These are phyloP conservation scores for Abrostola tripartita DNA, from an alignment of 2,888 invertebrate genomes.

Conservation along the genomic window DNA sequence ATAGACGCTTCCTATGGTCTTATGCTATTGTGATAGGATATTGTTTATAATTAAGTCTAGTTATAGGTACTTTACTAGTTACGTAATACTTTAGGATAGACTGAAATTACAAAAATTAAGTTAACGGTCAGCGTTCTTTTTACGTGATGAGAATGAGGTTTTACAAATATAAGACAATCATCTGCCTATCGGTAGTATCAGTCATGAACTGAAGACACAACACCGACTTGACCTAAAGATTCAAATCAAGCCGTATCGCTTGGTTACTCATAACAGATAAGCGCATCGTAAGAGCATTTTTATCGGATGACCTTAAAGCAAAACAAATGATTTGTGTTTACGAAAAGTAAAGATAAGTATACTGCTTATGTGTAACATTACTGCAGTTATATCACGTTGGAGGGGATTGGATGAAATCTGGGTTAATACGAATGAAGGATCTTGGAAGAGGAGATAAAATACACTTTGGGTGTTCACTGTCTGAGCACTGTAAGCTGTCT, in stretches of 20 bases:
- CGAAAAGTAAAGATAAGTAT: neutral
- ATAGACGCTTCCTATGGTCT: no score
- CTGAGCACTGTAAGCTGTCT: no score
- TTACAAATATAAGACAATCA: neutral
- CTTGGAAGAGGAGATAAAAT: no score
- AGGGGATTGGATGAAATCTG: neutral
- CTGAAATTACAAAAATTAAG: no score
- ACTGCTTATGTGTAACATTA: neutral
- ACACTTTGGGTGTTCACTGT: no score
- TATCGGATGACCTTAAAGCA: neutral
- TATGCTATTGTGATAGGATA: no score
- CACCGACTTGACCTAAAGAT: neutral
- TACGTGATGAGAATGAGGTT: no score
- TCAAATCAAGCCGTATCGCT: neutral
- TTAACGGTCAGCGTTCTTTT: no score
- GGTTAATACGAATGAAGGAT: neutral
- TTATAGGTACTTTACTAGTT: no score
- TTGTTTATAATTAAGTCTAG: no score
- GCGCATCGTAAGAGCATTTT: neutral
- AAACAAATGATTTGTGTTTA: neutral
- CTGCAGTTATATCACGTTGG: neutral
- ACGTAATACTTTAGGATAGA: no score
- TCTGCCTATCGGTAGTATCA: neutral
- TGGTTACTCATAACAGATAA: neutral
- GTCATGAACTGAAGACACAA: neutral